Conservation (phyloP, 1,140 invertebrate species). For the Ceratosolen fusciceps region DNA sequence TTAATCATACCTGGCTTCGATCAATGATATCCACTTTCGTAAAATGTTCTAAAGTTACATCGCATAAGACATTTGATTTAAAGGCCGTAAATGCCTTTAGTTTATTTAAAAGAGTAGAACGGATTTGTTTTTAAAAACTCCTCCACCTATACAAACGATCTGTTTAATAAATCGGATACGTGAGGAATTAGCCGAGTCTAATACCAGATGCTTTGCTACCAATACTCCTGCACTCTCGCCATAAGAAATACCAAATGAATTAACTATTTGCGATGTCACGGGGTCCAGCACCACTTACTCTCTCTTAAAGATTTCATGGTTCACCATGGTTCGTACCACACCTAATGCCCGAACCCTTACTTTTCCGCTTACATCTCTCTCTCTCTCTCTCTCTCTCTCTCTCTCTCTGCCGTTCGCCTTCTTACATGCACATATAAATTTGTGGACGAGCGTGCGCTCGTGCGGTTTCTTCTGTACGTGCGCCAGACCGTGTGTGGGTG, state of each 20-base stretch:
- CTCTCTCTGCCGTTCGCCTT: background rate
- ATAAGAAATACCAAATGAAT: conserved; percentile 41
- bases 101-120: background rate
- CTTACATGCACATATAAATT: too few relatives aligned
- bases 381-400: background rate
- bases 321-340: too few relatives aligned
- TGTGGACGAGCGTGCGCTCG: too few relatives aligned
- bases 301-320: too few relatives aligned
- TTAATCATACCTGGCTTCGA: too few relatives aligned
- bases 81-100: background rate
- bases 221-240: background rate
- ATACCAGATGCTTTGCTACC: background rate
- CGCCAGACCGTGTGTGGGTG: too few relatives aligned
- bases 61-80: background rate
- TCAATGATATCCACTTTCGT: too few relatives aligned
- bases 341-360: too few relatives aligned
- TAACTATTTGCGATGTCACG: background rate
- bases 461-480: too few relatives aligned
- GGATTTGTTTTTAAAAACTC: background rate
- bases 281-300: conserved; percentile 4
- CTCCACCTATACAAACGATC: background rate
- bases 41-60: too few relatives aligned
- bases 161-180: background rate
- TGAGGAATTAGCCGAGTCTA: background rate
- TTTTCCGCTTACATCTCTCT: background rate